These are phyloP conservation scores for Nesospiza acunhae DNA, from an alignment of 2,113 vertebrate species.

Conservation along the genomic window DNA sequence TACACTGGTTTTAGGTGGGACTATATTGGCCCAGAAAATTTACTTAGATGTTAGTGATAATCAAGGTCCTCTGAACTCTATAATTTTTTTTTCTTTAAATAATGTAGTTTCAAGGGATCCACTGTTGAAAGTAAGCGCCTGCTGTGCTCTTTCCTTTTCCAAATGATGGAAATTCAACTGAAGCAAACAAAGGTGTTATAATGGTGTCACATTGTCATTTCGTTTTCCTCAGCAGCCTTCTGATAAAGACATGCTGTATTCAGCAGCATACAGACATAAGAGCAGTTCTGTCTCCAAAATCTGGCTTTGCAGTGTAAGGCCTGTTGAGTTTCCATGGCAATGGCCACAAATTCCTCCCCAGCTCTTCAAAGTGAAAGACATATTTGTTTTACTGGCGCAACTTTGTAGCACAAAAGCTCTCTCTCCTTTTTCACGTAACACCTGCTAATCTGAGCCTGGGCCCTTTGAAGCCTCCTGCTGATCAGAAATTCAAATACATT, in stretches of 20 bases:
- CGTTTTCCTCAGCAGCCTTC: not conserved
- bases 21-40: not conserved
- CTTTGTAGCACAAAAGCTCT: conserved; percentile 82
- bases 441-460: conserved; percentile 85
- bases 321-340: conserved; percentile 86
- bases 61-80: not conserved
- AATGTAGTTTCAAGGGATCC: not conserved
- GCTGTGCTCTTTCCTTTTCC: not conserved
- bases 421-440: conserved; percentile 84
- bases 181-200: not conserved
- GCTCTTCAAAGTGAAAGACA: conserved; percentile 88
- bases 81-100: not conserved
- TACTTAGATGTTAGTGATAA: not conserved
- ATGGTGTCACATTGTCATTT: not conserved
- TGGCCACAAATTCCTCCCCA: conserved; percentile 85
- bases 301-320: conserved; percentile 66
- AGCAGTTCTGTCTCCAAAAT: conserved; percentile 29
- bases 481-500: conserved; percentile 92
- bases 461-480: conserved; percentile 80
- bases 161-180: not conserved
- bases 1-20: not conserved
- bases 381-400: conserved; percentile 95
- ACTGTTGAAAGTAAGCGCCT: not conserved
- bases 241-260: conserved; percentile 18
- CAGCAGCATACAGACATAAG: conserved; percentile 9